These are phyloP conservation scores for Heliothis peltigera DNA, from an alignment of 2,888 invertebrate species.

Conservation along the genomic window DNA sequence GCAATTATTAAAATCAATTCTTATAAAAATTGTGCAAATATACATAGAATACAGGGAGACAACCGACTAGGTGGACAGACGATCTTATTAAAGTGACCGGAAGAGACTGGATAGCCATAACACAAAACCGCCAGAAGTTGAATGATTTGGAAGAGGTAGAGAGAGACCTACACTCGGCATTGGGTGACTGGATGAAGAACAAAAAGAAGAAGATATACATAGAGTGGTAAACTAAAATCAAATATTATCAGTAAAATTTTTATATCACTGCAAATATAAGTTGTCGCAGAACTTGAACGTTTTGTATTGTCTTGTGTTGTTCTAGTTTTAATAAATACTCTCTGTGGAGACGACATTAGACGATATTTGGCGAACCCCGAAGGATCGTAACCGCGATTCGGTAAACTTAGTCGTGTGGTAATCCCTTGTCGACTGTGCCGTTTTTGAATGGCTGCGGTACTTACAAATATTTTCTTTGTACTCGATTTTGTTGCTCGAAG, in stretches of 20 bases:
- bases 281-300: slow-evolving; percentile 43
- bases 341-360: slow-evolving; percentile 52
- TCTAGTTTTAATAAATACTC: slow-evolving; percentile 62
- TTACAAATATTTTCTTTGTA: slow-evolving; percentile 56
- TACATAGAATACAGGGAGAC: no score
- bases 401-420: slow-evolving; percentile 65
- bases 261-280: slow-evolving; percentile 48
- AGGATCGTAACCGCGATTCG: slow-evolving; percentile 63
- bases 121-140: no score
- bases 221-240: slow-evolving; percentile 2
- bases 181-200: no score
- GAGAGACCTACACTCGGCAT: no score
- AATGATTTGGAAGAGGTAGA: no score
- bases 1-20: no score
- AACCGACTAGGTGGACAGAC: no score
- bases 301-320: slow-evolving; percentile 58
- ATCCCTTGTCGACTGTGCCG: slow-evolving; percentile 64
- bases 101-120: no score
- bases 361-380: slow-evolving; percentile 56
- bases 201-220: no score
- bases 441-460: slow-evolving; percentile 54
- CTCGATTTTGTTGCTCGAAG: slow-evolving; percentile 42
- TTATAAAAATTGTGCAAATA: no score
- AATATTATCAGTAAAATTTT: slow-evolving; percentile 38
- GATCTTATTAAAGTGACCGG: no score